These are phyloP conservation scores for Nemotelus nigrinus DNA, from an alignment of 2,888 invertebrate species.

Conservation along the genomic window DNA sequence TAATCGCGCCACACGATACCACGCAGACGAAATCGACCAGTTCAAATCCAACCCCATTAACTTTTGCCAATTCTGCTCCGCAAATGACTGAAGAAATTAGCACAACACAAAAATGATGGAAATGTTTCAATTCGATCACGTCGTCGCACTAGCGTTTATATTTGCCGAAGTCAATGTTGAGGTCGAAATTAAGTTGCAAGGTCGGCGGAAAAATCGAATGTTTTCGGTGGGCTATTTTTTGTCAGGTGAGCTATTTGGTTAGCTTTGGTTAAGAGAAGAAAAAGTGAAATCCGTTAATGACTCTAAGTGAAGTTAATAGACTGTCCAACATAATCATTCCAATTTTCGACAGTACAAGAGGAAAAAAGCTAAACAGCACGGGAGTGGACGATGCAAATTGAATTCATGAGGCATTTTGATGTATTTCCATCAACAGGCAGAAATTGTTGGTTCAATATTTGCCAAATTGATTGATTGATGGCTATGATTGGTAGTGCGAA, in stretches of 20 bases:
- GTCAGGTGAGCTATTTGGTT: constrained; percentile 13
- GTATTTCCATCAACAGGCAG: background rate
- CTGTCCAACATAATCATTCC: constrained; percentile 7
- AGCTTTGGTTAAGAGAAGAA: constrained; percentile 1
- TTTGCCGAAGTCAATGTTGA: constrained; percentile 10
- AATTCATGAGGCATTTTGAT: background rate
- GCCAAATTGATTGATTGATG: constrained; percentile 24
- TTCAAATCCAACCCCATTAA: background rate
- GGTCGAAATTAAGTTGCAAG: constrained; percentile 3
- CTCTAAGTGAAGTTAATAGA: constrained; percentile 28
- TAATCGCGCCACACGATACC: background rate
- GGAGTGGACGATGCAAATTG: background rate
- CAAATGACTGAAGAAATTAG: background rate
- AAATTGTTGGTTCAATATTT: constrained; percentile 17
- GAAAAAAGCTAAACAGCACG: too few relatives aligned
- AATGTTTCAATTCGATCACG: background rate
- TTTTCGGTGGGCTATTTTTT: background rate
- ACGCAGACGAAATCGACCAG: background rate
- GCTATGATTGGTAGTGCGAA: too few relatives aligned
- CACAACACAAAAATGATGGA: background rate
- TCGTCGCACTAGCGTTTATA: too few relatives aligned
- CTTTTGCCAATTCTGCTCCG: background rate
- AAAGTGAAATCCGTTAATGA: constrained; percentile 10
- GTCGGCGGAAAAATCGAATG: background rate
- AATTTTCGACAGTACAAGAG: background rate